phyloP scores from a whole-genome alignment of 2,113 vertebrate species.

The Scatophagus argus region DNA sequence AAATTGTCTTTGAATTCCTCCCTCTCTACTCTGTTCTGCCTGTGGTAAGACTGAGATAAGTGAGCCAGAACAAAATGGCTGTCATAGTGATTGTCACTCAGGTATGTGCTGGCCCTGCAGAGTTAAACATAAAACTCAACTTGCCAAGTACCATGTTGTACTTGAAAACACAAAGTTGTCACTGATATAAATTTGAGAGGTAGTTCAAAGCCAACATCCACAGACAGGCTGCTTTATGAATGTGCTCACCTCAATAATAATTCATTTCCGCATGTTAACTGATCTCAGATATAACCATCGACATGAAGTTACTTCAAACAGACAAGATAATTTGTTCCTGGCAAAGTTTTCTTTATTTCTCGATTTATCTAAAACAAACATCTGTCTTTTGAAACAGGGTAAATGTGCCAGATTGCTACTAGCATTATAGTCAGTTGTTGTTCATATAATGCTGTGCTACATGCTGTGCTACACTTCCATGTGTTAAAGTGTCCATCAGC shows the following conservation, averaged over 20 bases:
- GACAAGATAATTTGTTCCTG: not conserved
- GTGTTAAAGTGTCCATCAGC: not conserved
- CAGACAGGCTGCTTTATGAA: not conserved
- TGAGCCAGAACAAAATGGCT: slow-evolving; percentile 75
- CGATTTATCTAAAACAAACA: not conserved
- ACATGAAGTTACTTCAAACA: not conserved
- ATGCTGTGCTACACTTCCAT: too few relatives aligned
- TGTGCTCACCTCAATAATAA: not conserved
- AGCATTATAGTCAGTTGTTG: not conserved
- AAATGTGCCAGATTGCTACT: slow-evolving; percentile 7
- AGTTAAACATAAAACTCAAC: slow-evolving; percentile 20
- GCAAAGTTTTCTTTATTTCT: not conserved
- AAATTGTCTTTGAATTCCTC: slow-evolving; percentile 76
- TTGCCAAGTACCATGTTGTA: not conserved
- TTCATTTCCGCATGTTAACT: not conserved
- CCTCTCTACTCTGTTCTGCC: slow-evolving; percentile 66
- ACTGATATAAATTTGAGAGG: slow-evolving; percentile 1
- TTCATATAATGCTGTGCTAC: too few relatives aligned
- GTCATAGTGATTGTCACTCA: slow-evolving; percentile 75
- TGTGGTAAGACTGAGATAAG: slow-evolving; percentile 73
- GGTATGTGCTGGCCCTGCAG: slow-evolving; percentile 50
- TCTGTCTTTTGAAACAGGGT: not conserved
- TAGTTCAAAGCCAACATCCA: slow-evolving; percentile 21
- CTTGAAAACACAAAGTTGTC: not conserved
- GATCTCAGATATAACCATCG: not conserved